Conservation (phyloP, 2,113 vertebrate species). For the Monopterus albus region DNA sequence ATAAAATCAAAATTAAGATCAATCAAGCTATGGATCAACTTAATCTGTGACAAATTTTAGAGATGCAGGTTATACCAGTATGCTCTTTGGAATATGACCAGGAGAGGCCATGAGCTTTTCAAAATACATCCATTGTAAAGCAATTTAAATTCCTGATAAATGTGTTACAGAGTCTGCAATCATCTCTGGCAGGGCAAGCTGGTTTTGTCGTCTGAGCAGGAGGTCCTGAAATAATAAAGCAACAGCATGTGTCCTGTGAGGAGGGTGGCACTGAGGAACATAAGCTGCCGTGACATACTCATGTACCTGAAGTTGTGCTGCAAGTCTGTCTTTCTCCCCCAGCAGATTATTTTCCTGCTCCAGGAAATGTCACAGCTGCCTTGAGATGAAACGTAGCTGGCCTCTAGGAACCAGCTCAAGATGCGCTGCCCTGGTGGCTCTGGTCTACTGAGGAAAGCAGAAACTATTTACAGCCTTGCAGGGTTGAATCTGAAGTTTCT, state of each 20-base stretch:
- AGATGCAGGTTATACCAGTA: neutral
- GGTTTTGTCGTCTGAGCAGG: constrained; percentile 25
- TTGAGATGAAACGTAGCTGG: constrained; percentile 29
- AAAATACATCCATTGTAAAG: neutral
- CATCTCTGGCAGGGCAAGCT: constrained; percentile 2
- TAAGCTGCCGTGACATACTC: constrained; percentile 46
- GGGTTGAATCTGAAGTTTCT: neutral
- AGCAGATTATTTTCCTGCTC: constrained; percentile 62
- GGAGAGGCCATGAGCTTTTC: neutral
- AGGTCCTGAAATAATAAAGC: constrained; percentile 33
- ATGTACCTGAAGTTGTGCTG: constrained; percentile 35
- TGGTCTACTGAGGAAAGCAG: neutral
- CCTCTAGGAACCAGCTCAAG: constrained; percentile 31
- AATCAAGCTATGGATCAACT: neutral
- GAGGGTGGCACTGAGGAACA: constrained; percentile 15
- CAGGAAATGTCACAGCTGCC: constrained; percentile 62
- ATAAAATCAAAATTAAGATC: neutral
- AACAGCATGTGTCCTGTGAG: constrained; percentile 24
- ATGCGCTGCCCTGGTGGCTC: constrained; percentile 7
- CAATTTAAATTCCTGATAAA: neutral
- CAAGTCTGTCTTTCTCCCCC: constrained; percentile 54
- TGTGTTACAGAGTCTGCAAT: neutral
- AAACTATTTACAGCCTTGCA: neutral
- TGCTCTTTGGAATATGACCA: neutral
- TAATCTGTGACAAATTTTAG: neutral